These are phyloP conservation scores for Gymnocypris eckloni DNA, from an alignment of 2,797 vertebrate species.

Conservation along the genomic window DNA sequence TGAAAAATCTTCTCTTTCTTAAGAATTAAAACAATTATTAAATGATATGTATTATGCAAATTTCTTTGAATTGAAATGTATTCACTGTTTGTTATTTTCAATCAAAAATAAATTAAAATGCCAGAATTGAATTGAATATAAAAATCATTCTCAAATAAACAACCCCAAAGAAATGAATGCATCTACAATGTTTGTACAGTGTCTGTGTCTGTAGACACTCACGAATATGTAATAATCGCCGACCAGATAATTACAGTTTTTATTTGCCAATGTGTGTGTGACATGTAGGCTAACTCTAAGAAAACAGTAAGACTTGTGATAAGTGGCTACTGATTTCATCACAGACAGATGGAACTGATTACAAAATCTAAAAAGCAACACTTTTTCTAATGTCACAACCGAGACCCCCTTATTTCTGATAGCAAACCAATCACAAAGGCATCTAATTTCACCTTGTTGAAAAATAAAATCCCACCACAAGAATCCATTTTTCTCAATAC, in stretches of 20 bases:
- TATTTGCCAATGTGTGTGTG: not conserved
- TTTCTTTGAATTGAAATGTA: not conserved
- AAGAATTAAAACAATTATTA: not conserved
- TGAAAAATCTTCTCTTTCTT: not conserved
- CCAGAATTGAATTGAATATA: not conserved
- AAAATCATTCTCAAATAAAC: not conserved
- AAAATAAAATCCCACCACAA: slow-evolving; percentile 32
- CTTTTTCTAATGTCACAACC: slow-evolving; percentile 34
- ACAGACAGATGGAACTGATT: slow-evolving; percentile 42
- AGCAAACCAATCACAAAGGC: slow-evolving; percentile 47
- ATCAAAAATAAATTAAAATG: not conserved
- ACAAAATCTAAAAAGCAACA: slow-evolving; percentile 44
- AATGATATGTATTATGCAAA: not conserved
- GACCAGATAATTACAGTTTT: not conserved
- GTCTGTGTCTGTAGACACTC: not conserved
- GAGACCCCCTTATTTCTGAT: slow-evolving; percentile 47
- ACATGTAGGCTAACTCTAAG: not conserved
- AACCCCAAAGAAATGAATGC: not conserved
- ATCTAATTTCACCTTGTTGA: slow-evolving; percentile 49
- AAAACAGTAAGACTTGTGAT: not conserved
- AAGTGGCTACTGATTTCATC: slow-evolving; percentile 26
- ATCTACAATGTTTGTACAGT: not conserved
- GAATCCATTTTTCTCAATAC: slow-evolving; percentile 23
- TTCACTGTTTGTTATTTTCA: not conserved
- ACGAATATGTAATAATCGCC: not conserved